phyloP scores from a whole-genome alignment of 2,113 vertebrate genomes.

The Puffinus mauretanicus region DNA sequence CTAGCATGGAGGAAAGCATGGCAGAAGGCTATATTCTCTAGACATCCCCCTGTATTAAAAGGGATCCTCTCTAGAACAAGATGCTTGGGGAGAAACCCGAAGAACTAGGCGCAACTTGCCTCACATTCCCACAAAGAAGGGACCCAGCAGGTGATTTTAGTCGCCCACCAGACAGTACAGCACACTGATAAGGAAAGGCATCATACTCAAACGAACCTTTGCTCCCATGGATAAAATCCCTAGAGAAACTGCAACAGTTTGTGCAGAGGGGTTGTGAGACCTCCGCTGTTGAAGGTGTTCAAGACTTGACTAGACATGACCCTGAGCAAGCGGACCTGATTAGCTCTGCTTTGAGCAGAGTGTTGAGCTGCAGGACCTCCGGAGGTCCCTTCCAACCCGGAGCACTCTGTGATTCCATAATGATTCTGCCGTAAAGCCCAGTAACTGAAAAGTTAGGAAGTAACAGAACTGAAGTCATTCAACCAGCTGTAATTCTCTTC shows the following conservation, averaged over 20 bases:
- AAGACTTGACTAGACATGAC: not conserved
- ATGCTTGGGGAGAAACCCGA: not conserved
- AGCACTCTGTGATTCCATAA: not conserved
- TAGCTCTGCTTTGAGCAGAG: not conserved
- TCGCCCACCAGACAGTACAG: not conserved
- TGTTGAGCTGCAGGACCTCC: not conserved
- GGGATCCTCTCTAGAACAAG: not conserved
- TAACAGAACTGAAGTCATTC: not conserved
- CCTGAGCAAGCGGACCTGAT: not conserved
- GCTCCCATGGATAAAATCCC: not conserved
- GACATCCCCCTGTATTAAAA: not conserved
- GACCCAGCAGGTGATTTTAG: not conserved
- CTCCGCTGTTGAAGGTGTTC: not conserved
- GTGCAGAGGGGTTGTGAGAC: not conserved
- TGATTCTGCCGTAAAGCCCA: not conserved
- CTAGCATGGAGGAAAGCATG: not conserved
- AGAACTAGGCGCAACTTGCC: not conserved
- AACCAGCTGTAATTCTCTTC: not conserved
- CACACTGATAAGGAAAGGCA: not conserved
- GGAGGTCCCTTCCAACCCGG: not conserved
- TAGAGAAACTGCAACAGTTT: not conserved
- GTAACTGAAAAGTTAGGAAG: not conserved
- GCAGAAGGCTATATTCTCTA: not conserved
- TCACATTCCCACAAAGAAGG: not conserved
- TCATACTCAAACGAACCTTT: not conserved